Evolutionary conservation across 2,797 vertebrate species (phyloP), one percentile per base, ranked within the genome.

Genomic region (Lacerta agilis): DNA sequence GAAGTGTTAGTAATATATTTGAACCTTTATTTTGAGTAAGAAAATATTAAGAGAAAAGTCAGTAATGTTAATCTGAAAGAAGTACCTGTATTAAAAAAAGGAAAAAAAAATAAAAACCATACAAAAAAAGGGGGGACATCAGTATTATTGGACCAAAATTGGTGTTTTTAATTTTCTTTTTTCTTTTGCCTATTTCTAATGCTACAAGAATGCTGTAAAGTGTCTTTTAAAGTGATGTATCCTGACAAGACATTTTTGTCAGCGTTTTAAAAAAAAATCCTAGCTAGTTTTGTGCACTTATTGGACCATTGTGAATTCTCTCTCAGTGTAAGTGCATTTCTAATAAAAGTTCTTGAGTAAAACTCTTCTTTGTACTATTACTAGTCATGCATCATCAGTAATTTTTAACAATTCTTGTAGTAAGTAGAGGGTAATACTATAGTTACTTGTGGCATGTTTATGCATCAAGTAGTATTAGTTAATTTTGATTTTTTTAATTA

Each of bases 361-460:
- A 97, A 97, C 96, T 97, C 96, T 96, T 96, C 95, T 97, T 97
- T 98, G 98, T 99, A 98, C 97, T 97, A 98, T 97, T 98, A 95
- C 94, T 97, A 98, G 97, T 98, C 97, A 98, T 97, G 97, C 98
- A 98, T 97, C 97, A 98, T 97, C 98, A 95, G 96, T 96, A 95
- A 96, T 98, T 98, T 97, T 98, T 98, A 98, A 97, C 96, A 97
- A 96, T 97, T 98, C 97, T 97, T 98, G 97, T 98, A 97, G 97
- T 98, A 98, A 94, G 96, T 98, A 98, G 98, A 97, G 97, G 98
- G 96, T 98, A 98, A 98, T 98, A 98, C 96, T 97, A 97, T 98
- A 97, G 97, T 98, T 98, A 97, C 97, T 97, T 95, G 98, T 99
- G 98, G 98, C 99, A 99, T 99, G 99, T 97, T 98, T 98, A 98